A percentile compares a stretch with the other conserved stretches of the same genome.
Evolutionary conservation across 1,140 invertebrate species (phyloP).

Genomic region (Meteorus sp.): DNA sequence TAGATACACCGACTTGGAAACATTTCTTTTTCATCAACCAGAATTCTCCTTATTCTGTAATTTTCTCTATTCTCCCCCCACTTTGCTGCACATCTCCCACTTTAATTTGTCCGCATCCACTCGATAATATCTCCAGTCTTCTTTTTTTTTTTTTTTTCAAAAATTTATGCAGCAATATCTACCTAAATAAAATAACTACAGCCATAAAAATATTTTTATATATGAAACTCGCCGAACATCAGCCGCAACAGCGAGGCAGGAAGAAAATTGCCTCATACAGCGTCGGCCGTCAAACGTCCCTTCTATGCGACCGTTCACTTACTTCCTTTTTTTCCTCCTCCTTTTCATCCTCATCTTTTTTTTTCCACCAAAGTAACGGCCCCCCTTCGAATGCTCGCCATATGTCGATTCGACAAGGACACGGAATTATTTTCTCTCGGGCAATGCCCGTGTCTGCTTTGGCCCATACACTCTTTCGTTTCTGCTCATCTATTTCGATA

Average conservation of each 20-base stretch:
- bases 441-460: too few relatives aligned
- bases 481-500: not conserved
- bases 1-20: conserved; percentile 20
- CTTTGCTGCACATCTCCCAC: not conserved
- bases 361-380: conserved; percentile 6
- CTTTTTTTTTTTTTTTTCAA: not conserved
- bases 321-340: too few relatives aligned
- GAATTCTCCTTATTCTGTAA: not conserved
- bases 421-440: conserved; percentile 11
- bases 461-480: too few relatives aligned
- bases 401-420: conserved; percentile 10
- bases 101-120: not conserved
- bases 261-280: conserved; percentile 30
- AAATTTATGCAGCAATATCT: not conserved
- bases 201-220: not conserved
- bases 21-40: conserved; percentile 21
- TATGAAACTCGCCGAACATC: not conserved
- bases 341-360: conserved; percentile 14
- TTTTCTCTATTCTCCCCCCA: too few relatives aligned
- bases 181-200: not conserved
- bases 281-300: conserved; percentile 10
- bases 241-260: conserved; percentile 9
- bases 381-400: conserved; percentile 6
- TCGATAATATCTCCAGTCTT: not conserved
- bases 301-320: conserved; percentile 6